Evolutionary conservation across 2,888 invertebrate species (phyloP).

Genomic region (Elysia crispata): DNA sequence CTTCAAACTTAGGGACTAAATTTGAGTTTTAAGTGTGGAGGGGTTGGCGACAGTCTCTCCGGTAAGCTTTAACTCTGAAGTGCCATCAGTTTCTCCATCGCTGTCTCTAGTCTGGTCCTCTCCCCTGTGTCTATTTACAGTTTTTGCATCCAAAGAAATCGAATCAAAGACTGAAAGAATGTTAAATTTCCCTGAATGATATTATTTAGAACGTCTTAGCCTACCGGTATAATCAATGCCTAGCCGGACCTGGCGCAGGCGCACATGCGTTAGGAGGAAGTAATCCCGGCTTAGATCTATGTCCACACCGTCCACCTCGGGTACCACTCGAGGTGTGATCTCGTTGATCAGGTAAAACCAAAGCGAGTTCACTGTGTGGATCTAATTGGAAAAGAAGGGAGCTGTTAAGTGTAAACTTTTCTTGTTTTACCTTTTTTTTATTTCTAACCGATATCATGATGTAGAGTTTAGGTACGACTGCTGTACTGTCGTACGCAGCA

Average conservation of each 20-base stretch:
- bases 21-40: too few relatives aligned
- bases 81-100: too few relatives aligned
- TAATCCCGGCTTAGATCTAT: neutral
- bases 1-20: too few relatives aligned
- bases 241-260: conserved; percentile 36
- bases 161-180: too few relatives aligned
- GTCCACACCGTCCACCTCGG: neutral
- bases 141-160: too few relatives aligned
- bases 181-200: too few relatives aligned
- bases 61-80: too few relatives aligned
- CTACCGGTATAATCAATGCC: neutral
- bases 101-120: too few relatives aligned
- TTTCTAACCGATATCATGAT: neutral
- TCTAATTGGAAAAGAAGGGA: neutral
- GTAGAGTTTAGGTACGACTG: neutral
- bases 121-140: too few relatives aligned
- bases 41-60: too few relatives aligned
- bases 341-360: neutral
- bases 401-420: neutral
- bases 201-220: neutral
- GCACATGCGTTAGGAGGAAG: conserved; percentile 25
- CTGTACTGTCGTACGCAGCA: too few relatives aligned
- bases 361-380: neutral
- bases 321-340: neutral
- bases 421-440: neutral